Base-by-base conservation (phyloP, 2,797 vertebrate species). In the Chromobotia macracanthus region DNA sequence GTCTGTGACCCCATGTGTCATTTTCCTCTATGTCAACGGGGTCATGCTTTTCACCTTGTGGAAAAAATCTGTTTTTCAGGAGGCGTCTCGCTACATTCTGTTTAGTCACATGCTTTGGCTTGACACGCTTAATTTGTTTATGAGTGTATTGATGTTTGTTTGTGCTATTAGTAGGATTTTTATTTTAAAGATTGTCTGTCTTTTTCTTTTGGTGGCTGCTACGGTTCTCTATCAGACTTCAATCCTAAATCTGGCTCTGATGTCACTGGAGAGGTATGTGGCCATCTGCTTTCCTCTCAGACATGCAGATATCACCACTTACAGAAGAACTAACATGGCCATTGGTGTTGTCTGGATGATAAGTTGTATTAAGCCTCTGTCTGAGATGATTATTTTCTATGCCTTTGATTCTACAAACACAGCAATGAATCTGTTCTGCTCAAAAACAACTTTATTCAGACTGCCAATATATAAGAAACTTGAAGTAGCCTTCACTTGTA, bases 31-130 rank as follows among this genome's bases (percentile, higher is more conserved):
- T 16, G 21, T 92, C 5, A 92, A 92, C 15, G 8, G 58, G 0
- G 48, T 91, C 74, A 91, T 93, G 90, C 38, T 92, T 60, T 85
- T 88, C 1, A 68, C 87, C 21, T 15, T 93, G 64, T 18, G 86
- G 63, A 87, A 63, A 15, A 91, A 87, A 72, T 76, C 87, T 23
- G 5, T 77, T 1, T 82, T 91, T 4, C 68, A 84, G 63, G 89
- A 91, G 71, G 84, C 83, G 1, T 67, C 90, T 10, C 87, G 87
- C 0, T 91, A 90, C 44, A 80, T 92, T 50, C 84, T 93, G 3
- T 92, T 92, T 41, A 84, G 82, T 18, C 89, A 92, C 69, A 80
- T 93, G 83, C 90, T 92, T 25, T 71, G 68, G 68, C 18, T 71
- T 2, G 68, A 71, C 16, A 71, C 68, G 12, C 18, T 53, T 16